These are phyloP conservation scores for Colistium nudipinnis DNA, from an alignment of 2,113 vertebrate genomes.

Conservation along the genomic window DNA sequence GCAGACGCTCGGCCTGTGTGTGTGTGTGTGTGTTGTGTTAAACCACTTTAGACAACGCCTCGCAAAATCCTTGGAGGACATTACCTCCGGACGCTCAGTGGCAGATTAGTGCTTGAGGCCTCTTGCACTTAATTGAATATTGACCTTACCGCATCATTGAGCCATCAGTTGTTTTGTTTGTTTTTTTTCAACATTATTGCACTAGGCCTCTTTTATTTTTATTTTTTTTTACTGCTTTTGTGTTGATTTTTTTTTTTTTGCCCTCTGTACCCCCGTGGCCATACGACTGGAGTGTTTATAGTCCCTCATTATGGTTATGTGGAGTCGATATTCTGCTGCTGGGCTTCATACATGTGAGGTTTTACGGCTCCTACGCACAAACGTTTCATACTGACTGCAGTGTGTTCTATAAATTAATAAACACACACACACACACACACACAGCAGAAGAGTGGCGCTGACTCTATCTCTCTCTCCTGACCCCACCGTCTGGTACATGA, in stretches of 20 bases:
- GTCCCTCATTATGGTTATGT: conserved; percentile 4
- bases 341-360: background rate
- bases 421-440: too few species aligned
- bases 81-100: conserved; percentile 42
- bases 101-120: conserved; percentile 55
- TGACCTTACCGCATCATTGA: conserved; percentile 58
- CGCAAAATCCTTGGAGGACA: conserved; percentile 43
- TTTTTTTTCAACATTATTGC: background rate
- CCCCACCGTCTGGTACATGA: too few species aligned
- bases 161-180: conserved; percentile 28
- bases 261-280: background rate
- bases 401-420: background rate
- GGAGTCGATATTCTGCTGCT: background rate
- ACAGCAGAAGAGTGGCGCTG: background rate
- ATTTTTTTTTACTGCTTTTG: background rate
- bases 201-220: background rate
- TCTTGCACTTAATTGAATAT: conserved; percentile 74
- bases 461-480: too few species aligned
- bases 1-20: background rate
- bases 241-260: background rate
- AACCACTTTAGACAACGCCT: conserved; percentile 31
- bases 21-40: background rate
- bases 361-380: too few species aligned
- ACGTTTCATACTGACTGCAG: background rate
- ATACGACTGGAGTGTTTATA: background rate